Base-by-base conservation (phyloP, 2,113 vertebrate species). In the Verasper variegatus region DNA sequence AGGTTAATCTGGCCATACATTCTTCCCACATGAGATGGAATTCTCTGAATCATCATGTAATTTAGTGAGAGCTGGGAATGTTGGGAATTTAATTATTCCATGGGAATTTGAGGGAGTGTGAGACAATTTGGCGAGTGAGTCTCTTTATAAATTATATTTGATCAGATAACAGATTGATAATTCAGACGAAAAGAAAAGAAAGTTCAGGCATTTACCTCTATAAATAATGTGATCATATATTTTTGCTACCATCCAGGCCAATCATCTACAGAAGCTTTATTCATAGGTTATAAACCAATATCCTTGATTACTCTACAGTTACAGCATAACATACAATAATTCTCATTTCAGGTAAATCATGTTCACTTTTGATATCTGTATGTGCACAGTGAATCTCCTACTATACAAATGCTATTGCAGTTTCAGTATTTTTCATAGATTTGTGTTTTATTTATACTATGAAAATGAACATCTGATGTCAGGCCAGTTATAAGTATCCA, bases 401-500 rank as follows among this genome's bases (percentile, higher is more conserved):
- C 35, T 31, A 15, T 21, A 81, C 42, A 60, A 54, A 70, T 52
- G 17, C 37, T 59, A 51, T 65, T 47, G 26, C 72, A 58, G 64
- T 74, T 82, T 60, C 20, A 63, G 20, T 40, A 14, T 67, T 77
- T 66, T 76, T 57, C n/a, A 68, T 47, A 59, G 5, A 23, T 54
- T 52, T 26, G 17, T 59, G 45, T 9, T 54, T 20, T 83, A 62
- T 84, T 77, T 83, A 77, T 35, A 72, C 37, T 21, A 20, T 71
- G 60, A 82, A 69, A 70, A 69, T 0, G 15, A 49, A 14, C 57
- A 58, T 56, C 45, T 37, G 18, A 35, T 62, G 14, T 70, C 55
- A 68, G 71, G 55, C 68, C 61, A 85, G 58, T 76, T 68, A 64
- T 18, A 76, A 82, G 67, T 45, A 84, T 88, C 71, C 55, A 86